phyloP scores from a whole-genome alignment of 1,140 invertebrate genomes.

The Lordiphosa clarofinis region DNA sequence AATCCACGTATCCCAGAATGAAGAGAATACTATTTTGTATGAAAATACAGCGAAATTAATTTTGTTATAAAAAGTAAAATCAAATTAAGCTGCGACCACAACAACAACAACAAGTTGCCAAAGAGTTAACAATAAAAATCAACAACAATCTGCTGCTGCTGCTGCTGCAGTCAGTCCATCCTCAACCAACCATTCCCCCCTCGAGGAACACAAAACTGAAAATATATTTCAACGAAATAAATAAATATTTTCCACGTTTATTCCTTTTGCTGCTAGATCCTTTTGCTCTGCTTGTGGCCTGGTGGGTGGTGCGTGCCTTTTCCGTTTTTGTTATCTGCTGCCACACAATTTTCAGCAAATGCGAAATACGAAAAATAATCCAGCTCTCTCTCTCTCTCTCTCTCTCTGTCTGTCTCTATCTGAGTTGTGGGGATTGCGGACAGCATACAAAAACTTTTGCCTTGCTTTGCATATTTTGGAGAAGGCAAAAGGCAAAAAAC shows the following conservation, averaged over 20 bases:
- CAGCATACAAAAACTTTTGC: slow-evolving; percentile 33
- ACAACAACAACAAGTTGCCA: slow-evolving; percentile 1
- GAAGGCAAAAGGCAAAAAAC: slow-evolving; percentile 20
- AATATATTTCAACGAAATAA: slow-evolving; percentile 47
- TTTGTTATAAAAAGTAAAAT: too few species aligned
- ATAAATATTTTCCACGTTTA: slow-evolving; percentile 46
- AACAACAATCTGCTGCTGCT: slow-evolving; percentile 1
- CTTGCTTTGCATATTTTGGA: slow-evolving; percentile 6
- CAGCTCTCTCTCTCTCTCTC: background rate
- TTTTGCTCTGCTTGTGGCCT: background rate
- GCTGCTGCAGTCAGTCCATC: too few species aligned
- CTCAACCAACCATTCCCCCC: too few species aligned
- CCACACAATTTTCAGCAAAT: slow-evolving; percentile 54
- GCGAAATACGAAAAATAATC: slow-evolving; percentile 45
- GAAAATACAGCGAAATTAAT: too few species aligned
- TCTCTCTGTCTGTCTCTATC: background rate
- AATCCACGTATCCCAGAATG: too few species aligned
- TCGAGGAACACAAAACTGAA: slow-evolving; percentile 14
- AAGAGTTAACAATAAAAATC: slow-evolving; percentile 14
- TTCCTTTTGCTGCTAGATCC: slow-evolving; percentile 4
- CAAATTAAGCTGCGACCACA: slow-evolving; percentile 1
- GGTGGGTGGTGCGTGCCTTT: slow-evolving; percentile 12
- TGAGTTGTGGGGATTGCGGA: slow-evolving; percentile 1
- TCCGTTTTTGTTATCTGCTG: slow-evolving; percentile 35
- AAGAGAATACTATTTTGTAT: too few species aligned